A percentile compares a stretch with the other conserved stretches of the same genome.
These are phyloP conservation scores for Caenorhabditis afra DNA, from an alignment of 2,888 invertebrate genomes.

Conservation along the genomic window DNA sequence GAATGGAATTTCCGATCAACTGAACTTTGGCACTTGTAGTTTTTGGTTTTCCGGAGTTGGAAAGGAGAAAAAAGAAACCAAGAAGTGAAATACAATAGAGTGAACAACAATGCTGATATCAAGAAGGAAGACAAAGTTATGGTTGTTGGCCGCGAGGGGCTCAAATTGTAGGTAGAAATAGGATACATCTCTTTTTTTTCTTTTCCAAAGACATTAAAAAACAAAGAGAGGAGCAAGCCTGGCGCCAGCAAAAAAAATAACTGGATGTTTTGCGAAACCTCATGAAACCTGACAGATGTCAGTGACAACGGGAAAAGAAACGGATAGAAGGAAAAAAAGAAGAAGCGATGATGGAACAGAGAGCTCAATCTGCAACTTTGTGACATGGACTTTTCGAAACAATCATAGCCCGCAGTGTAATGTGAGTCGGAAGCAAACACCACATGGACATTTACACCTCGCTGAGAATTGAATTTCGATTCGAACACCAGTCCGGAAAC, in stretches of 20 bases:
- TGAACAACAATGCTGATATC: not conserved
- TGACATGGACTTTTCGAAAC: slow-evolving; percentile 6
- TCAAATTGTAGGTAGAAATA: slow-evolving; percentile 1
- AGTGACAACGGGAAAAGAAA: slow-evolving; percentile 10
- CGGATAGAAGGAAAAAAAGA: slow-evolving; percentile 12
- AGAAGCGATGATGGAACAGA: slow-evolving; percentile 8
- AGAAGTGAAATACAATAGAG: not conserved
- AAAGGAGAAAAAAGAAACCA: not conserved
- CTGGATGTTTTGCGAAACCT: slow-evolving; percentile 37
- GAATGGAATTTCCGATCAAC: slow-evolving; percentile 11
- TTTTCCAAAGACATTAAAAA: not conserved
- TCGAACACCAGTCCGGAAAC: slow-evolving; percentile 1
- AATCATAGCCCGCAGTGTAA: slow-evolving; percentile 8
- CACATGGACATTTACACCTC: slow-evolving; percentile 29
- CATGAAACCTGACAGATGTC: slow-evolving; percentile 45
- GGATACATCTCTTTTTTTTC: slow-evolving; percentile 9
- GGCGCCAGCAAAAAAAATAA: slow-evolving; percentile 15
- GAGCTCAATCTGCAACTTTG: slow-evolving; percentile 19
- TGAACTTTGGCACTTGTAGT: not conserved
- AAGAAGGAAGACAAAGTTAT: not conserved
- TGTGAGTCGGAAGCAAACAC: slow-evolving; percentile 27
- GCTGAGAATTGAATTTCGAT: slow-evolving; percentile 21
- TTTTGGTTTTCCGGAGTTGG: slow-evolving; percentile 4
- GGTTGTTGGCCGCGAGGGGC: not conserved
- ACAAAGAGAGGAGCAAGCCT: slow-evolving; percentile 4